Percentiles rank a stretch among this genome's conserved stretches.
phyloP scores from a whole-genome alignment of 1,140 invertebrate species.

The Calliphora vicina region DNA sequence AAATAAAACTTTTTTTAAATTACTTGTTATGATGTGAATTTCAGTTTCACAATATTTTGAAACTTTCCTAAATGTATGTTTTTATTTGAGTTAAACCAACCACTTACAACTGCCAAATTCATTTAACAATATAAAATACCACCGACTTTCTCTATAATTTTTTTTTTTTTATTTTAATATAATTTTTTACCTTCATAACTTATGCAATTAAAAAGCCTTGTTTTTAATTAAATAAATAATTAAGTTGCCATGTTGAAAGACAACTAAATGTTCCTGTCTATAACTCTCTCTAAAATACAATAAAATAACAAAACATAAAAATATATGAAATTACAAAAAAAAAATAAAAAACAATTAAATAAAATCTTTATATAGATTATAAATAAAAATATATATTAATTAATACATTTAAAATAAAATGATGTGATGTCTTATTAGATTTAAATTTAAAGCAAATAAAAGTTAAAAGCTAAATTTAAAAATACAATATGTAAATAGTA shows the following conservation, averaged over 20 bases:
- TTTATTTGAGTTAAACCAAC: too few relatives aligned
- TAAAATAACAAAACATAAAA: neutral
- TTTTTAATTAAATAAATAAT: constrained; percentile 6
- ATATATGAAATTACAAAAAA: constrained; percentile 14
- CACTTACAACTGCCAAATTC: neutral
- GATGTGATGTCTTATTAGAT: constrained; percentile 29
- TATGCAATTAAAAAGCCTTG: neutral
- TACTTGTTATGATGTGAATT: too few relatives aligned
- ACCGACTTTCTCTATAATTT: neutral
- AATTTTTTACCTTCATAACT: neutral
- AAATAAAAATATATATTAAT: constrained; percentile 7
- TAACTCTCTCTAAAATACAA: neutral
- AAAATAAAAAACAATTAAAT: neutral
- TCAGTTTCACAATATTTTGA: too few relatives aligned
- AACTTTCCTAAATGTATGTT: too few relatives aligned
- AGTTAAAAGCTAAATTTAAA: neutral
- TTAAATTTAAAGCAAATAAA: neutral
- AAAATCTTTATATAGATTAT: neutral
- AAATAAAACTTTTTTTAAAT: too few relatives aligned
- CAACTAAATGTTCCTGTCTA: constrained; percentile 30
- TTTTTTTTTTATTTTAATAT: neutral
- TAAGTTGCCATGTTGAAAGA: constrained; percentile 20
- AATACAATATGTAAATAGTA: constrained; percentile 25
- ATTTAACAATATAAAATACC: constrained; percentile 18
- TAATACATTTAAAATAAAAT: neutral